These are phyloP conservation scores for Siniperca knerii DNA, from an alignment of 2,113 vertebrate species.

Conservation along the genomic window DNA sequence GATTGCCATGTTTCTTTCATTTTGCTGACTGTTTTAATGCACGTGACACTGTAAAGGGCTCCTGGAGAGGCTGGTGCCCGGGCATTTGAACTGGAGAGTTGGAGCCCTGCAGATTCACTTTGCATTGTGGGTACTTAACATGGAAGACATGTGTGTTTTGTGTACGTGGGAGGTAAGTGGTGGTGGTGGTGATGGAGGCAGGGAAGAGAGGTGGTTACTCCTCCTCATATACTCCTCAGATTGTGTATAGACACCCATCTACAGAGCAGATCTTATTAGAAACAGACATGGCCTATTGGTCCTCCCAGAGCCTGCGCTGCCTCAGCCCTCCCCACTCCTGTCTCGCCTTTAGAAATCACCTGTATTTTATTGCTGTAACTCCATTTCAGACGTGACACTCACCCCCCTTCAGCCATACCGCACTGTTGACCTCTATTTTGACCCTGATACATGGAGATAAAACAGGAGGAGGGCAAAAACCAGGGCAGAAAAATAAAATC, in stretches of 20 bases:
- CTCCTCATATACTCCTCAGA: conserved; percentile 10
- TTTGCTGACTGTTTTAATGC: conserved; percentile 44
- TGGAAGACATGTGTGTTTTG: conserved; percentile 23
- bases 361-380: conserved; percentile 79
- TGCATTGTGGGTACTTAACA: background rate
- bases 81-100: background rate
- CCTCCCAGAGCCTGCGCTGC: conserved; percentile 2
- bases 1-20: conserved; percentile 51
- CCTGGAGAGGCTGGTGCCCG: conserved; percentile 1
- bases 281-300: conserved; percentile 62
- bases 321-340: conserved; percentile 10
- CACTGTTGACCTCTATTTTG: conserved; percentile 58
- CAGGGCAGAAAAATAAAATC: conserved; percentile 25
- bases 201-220: conserved; percentile 7
- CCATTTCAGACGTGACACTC: conserved; percentile 67
- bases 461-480: conserved; percentile 17
- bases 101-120: conserved; percentile 25
- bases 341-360: conserved; percentile 72
- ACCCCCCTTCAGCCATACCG: conserved; percentile 34
- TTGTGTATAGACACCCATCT: conserved; percentile 38
- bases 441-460: conserved; percentile 49
- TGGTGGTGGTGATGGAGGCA: conserved; percentile 1
- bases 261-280: conserved; percentile 66
- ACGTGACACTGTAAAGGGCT: conserved; percentile 41
- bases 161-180: conserved; percentile 27